A percentile compares a stretch with the other conserved stretches of the same genome.
phyloP scores from a whole-genome alignment of 2,888 invertebrate genomes.

The Polydesmus complanatus region DNA sequence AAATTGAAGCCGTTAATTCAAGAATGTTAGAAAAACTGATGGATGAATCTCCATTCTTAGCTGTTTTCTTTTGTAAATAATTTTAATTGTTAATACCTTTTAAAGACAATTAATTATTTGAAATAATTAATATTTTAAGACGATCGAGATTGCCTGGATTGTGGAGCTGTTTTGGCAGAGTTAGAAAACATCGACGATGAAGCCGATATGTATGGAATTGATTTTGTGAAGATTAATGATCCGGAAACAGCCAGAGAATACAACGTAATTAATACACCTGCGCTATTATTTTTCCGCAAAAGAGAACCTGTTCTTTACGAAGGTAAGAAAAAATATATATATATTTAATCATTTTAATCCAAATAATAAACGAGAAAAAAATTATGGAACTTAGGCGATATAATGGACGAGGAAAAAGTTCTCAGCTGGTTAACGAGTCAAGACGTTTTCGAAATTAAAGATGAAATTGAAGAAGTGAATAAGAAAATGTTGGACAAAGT shows the following conservation, averaged over 20 bases:
- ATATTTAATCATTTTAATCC: no score
- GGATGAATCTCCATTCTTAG: slow-evolving; percentile 70
- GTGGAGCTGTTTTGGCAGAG: slow-evolving; percentile 22
- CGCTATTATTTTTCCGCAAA: slow-evolving; percentile 72
- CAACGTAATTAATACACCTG: slow-evolving; percentile 67
- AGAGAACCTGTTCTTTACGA: slow-evolving; percentile 74
- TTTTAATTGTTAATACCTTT: background rate
- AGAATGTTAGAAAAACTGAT: slow-evolving; percentile 74
- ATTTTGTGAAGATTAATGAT: slow-evolving; percentile 82
- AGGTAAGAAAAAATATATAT: no score
- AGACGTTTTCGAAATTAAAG: slow-evolving; percentile 87
- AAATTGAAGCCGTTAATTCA: slow-evolving; percentile 82
- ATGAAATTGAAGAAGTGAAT: slow-evolving; percentile 93
- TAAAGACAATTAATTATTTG: no score
- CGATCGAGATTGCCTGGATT: slow-evolving; percentile 24
- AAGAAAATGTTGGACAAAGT: slow-evolving; percentile 91
- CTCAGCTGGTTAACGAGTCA: slow-evolving; percentile 83
- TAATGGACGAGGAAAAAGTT: slow-evolving; percentile 70
- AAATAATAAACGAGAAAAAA: no score
- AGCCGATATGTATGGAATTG: slow-evolving; percentile 43
- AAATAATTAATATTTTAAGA: slow-evolving; percentile 20
- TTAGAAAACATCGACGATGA: slow-evolving; percentile 28
- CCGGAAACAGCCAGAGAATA: slow-evolving; percentile 66
- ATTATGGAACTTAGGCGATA: slow-evolving; percentile 54
- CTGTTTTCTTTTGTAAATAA: slow-evolving; percentile 73